Evolutionary conservation across 2,113 vertebrate species (phyloP), one percentile per base, ranked within the genome.

Genomic region (Corythaeola cristata): DNA sequence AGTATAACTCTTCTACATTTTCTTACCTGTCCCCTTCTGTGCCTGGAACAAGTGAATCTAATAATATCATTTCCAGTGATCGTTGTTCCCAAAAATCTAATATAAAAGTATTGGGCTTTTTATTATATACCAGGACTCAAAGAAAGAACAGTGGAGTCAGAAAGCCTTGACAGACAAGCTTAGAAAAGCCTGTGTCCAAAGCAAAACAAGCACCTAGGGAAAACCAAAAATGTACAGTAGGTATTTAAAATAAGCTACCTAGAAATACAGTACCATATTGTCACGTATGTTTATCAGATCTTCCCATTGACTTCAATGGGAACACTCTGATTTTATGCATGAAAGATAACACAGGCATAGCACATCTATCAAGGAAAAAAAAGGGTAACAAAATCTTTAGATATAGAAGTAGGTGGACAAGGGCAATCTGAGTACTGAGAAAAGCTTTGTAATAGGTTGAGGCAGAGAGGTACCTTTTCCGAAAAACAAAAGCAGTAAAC

Each of bases 1-100:
- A 0, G 5, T 28, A 5, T 32, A 71, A 53, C 56, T 12, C 32
- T 39, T n/a, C 16, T n/a, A 4, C 1, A 0, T 82, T 73, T 76
- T 64, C 60, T 78, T 37, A 76, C 75, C 39, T n/a, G 44, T 33
- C 53, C 37, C 35, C 33, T 52, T 83, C 72, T 49, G 7, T 66
- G 76, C 37, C 71, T 49, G 55, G 28, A 76, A 88, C 30, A 68
- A 60, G 3, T 7, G 4, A 53, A 76, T 59, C 55, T 14, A 66
- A 4, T 15, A 50, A 45, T 16, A 47, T 5, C 1, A 3, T 58
- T 74, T 28, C 24, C 59, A 58, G 39, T 11, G 45, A 77, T 6
- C 86, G 41, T 33, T 58, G 22, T 28, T 86, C 44, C 45, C 45
- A 9, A 4, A 62, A 85, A 94, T 79, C 58, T 47, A 45, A 35